phyloP scores from a whole-genome alignment of 2,797 vertebrate species.

The Tauraco hartlaubi region DNA sequence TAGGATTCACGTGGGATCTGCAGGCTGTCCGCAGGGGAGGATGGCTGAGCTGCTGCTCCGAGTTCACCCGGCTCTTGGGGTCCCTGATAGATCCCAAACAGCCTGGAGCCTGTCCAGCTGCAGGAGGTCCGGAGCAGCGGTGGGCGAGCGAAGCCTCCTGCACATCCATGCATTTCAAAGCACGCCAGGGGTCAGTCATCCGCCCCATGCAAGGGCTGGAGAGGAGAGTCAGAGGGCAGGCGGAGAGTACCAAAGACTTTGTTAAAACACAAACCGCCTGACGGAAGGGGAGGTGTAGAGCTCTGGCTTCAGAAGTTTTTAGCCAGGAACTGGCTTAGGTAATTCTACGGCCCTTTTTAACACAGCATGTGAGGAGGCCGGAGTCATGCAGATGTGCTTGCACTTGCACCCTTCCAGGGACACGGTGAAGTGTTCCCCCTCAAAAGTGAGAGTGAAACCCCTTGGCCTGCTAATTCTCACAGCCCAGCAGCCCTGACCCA shows the following conservation, averaged over 20 bases:
- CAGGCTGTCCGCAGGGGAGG: not conserved
- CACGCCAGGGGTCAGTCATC: rapidly evolving
- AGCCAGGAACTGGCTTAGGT: not conserved
- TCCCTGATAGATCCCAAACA: not conserved
- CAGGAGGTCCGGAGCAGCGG: not conserved
- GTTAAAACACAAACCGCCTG: not conserved
- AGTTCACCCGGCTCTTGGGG: not conserved
- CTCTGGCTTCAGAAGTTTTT: not conserved
- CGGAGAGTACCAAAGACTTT: not conserved
- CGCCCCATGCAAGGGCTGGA: not conserved
- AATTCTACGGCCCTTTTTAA: not conserved
- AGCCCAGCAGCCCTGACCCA: not conserved
- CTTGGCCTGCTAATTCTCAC: not conserved
- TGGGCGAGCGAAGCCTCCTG: not conserved
- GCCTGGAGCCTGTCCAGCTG: not conserved
- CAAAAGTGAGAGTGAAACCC: not conserved
- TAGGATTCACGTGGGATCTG: not conserved
- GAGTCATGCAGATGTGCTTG: not conserved
- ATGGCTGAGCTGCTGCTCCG: not conserved
- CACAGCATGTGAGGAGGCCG: rapidly evolving
- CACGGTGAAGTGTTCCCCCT: not conserved
- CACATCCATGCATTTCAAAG: not conserved
- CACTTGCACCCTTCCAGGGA: not conserved
- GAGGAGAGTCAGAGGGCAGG: not conserved
- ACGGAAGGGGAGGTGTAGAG: not conserved